Evolutionary conservation across 2,113 vertebrate genomes (phyloP).

Genomic region (Mormyrus iriodes): DNA sequence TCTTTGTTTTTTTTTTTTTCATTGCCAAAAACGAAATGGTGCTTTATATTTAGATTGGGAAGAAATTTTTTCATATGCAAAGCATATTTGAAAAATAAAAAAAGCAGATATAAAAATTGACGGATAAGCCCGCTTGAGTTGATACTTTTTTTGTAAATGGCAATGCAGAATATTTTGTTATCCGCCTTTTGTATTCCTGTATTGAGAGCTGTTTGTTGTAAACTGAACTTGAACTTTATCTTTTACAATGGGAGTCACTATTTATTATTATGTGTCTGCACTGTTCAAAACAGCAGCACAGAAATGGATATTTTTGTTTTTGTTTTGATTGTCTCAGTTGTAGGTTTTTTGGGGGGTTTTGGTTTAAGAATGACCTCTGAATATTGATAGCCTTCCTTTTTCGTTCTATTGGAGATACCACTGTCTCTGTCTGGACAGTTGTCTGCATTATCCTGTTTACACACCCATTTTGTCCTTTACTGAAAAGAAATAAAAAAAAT

Average conservation of each 20-base stretch:
- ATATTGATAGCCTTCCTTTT: constrained; percentile 91
- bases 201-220: constrained; percentile 99
- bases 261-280: constrained; percentile 97
- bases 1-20: constrained; percentile 62
- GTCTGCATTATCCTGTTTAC: constrained; percentile 99
- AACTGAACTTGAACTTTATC: constrained; percentile 99
- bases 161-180: constrained; percentile 96
- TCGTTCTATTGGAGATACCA: constrained; percentile 99
- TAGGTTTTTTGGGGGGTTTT: constrained; percentile 39
- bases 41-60: constrained; percentile 99
- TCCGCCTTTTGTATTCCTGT: constrained; percentile 99
- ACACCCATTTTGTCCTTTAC: constrained; percentile 99
- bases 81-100: constrained; percentile 82
- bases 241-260: constrained; percentile 99
- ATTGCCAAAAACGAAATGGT: constrained; percentile 99
- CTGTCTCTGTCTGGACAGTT: constrained; percentile 99
- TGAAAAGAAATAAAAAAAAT: constrained; percentile 91
- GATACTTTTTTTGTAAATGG: constrained; percentile 89
- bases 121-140: constrained; percentile 94
- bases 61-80: constrained; percentile 94
- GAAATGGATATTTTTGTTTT: constrained; percentile 59
- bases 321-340: constrained; percentile 34
- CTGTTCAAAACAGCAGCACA: constrained; percentile 95
- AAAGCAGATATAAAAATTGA: constrained; percentile 45
- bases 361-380: constrained; percentile 80